Base-by-base conservation (phyloP, 2,113 vertebrate genomes). In the Perognathus longimembris region DNA sequence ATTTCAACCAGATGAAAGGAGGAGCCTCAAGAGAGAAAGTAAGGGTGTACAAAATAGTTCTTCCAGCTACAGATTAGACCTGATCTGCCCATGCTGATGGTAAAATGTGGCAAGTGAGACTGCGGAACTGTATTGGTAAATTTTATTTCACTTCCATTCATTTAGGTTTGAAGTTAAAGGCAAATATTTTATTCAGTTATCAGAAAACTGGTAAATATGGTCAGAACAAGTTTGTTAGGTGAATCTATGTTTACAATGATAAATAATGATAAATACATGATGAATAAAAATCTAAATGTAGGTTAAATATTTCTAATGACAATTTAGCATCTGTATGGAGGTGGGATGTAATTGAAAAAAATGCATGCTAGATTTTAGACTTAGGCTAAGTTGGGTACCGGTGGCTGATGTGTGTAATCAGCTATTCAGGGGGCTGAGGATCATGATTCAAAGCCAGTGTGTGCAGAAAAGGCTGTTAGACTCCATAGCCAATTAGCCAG, bases 271-370 rank as follows among this genome's bases (percentile, higher is more conserved):
- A n/a, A n/a, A n/a, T n/a, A n/a, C n/a, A n/a, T n/a, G n/a, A n/a
- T 71, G 80, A 79, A 76, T 64, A 45, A 92, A 63, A 64, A 82
- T 45, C 61, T 59, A 78, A 61, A 61, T 67, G 28, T 2, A 42
- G n/a, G 92, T 71, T 21, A 76, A 73, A 34, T 88, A 88, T 75
- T 82, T 81, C 89, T 74, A 91, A 69, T n/a, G 28, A 78, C 84
- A 94, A 92, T 50, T 66, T 75, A 91, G 20, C 30, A 88, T 30
- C n/a, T 40, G 87, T 90, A 38, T 50, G 75, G 9, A 30, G 63
- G 50, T 54, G 50, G 50, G 50, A 66, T 54, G 38, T 2, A 30
- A 1, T 95, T 67, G 17, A 70, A 17, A 81, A 88, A 89, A 88
- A 45, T 80, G 6, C 9, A 77, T 10, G 71, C 17, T 63, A 70